These are phyloP conservation scores for Periparus ater DNA, from an alignment of 2,797 vertebrate genomes.

Conservation along the genomic window DNA sequence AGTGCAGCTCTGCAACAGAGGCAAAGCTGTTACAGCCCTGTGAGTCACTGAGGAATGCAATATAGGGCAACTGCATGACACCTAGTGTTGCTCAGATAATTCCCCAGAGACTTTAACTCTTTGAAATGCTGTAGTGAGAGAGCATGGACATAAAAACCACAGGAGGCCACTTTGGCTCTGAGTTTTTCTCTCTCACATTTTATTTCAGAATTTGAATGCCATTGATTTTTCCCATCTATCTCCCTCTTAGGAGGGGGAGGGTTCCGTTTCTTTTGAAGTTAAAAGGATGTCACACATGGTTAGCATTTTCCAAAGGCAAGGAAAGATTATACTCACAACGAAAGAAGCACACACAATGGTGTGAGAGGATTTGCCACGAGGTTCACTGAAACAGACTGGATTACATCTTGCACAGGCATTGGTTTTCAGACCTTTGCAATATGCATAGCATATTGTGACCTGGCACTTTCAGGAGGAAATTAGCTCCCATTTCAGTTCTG, in stretches of 20 bases:
- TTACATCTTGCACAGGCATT: conserved; percentile 35
- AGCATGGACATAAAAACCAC: background rate
- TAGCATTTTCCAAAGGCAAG: conserved; percentile 47
- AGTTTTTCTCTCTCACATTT: background rate
- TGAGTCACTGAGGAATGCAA: conserved; percentile 27
- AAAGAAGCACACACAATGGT: background rate
- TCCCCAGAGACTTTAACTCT: conserved; percentile 23
- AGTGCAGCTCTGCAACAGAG: background rate
- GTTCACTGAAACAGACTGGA: background rate
- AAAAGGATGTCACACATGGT: background rate
- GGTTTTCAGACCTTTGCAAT: conserved; percentile 62
- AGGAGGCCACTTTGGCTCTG: background rate
- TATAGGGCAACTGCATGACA: background rate
- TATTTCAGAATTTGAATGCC: background rate
- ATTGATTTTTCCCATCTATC: background rate
- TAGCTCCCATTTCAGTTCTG: background rate
- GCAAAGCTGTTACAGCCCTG: background rate
- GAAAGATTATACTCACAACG: conserved; percentile 19
- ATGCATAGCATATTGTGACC: conserved; percentile 46
- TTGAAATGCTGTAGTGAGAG: background rate
- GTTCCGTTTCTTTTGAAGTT: background rate
- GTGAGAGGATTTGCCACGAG: conserved; percentile 23
- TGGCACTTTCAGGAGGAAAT: background rate
- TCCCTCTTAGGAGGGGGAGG: background rate
- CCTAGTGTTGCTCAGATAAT: background rate